phyloP scores from a whole-genome alignment of 2,113 vertebrate species.

The Archilochus colubris region DNA sequence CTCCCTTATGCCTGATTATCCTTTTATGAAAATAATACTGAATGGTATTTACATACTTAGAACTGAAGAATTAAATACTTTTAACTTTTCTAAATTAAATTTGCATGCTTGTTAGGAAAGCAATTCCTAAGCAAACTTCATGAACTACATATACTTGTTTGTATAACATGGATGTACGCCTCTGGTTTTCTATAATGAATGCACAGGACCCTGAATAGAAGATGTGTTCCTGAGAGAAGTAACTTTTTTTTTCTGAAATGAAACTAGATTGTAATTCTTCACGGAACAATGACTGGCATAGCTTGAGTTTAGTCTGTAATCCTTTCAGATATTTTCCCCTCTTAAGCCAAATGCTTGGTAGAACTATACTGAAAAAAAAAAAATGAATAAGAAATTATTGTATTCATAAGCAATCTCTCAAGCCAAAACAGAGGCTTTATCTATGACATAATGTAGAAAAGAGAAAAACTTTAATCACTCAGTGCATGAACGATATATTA shows the following conservation, averaged over 20 bases:
- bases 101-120: background rate
- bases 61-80: background rate
- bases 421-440: background rate
- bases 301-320: background rate
- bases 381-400: accelerated
- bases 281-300: background rate
- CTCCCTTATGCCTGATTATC: background rate
- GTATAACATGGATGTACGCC: background rate
- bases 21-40: background rate
- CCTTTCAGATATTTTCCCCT: background rate
- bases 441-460: background rate
- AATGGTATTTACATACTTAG: background rate
- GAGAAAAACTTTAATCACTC: background rate
- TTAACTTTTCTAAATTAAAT: background rate
- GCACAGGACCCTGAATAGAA: background rate
- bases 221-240: background rate
- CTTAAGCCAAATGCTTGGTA: background rate
- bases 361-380: background rate
- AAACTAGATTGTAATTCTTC: background rate
- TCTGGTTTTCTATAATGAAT: background rate
- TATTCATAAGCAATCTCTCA: background rate
- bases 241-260: background rate
- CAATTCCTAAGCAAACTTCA: background rate
- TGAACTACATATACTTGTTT: background rate
- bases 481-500: background rate